A percentile compares a stretch with the other conserved stretches of the same genome.
Evolutionary conservation across 2,113 vertebrate species (phyloP).

Genomic region (Trichechus manatus): DNA sequence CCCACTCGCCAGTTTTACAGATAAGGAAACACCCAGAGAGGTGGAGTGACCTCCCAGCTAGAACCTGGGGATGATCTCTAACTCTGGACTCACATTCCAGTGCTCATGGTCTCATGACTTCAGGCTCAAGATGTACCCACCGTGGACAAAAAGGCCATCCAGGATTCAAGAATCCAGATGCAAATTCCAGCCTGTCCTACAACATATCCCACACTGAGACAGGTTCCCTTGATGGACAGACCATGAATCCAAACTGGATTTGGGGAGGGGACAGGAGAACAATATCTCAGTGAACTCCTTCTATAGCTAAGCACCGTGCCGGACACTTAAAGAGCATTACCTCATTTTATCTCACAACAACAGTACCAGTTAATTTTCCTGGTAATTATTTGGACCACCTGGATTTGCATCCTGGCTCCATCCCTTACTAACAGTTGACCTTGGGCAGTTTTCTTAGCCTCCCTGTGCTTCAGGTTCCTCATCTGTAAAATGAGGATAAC

Average conservation of each 20-base stretch:
- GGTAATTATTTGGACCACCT: background rate
- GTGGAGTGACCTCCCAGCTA: background rate
- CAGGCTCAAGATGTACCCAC: background rate
- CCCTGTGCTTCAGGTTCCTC: constrained; percentile 21
- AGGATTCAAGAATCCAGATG: background rate
- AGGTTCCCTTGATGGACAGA: background rate
- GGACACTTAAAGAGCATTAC: accelerated
- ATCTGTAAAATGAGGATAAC: constrained; percentile 57
- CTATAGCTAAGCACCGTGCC: background rate
- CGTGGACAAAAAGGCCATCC: background rate
- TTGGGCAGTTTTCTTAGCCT: background rate
- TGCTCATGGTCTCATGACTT: background rate
- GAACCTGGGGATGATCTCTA: background rate
- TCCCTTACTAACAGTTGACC: background rate
- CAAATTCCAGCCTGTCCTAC: background rate
- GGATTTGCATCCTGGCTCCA: background rate
- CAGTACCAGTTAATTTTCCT: background rate
- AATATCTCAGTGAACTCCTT: background rate
- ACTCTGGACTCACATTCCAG: background rate
- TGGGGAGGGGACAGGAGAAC: background rate
- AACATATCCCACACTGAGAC: background rate
- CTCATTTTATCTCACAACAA: background rate
- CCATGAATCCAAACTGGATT: background rate
- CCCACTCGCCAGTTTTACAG: constrained; percentile 38
- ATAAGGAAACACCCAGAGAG: constrained; percentile 16